Evolutionary conservation across 2,797 vertebrate genomes (phyloP).

Genomic region (Nothura maculosa): DNA sequence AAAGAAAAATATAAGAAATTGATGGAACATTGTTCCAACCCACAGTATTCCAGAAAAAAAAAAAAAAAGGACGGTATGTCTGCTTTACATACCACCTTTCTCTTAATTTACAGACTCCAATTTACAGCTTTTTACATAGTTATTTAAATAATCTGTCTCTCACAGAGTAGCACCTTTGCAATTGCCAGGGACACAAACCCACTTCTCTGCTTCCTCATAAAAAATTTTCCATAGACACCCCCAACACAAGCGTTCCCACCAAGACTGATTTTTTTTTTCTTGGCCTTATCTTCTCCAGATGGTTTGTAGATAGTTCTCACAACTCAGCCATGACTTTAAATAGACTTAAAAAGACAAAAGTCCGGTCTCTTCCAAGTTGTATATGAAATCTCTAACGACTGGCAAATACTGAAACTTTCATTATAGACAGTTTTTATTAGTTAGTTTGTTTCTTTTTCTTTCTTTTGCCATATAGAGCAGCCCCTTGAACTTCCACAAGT

Average conservation of each 20-base stretch:
- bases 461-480: too few relatives aligned
- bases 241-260: slow-evolving; percentile 61
- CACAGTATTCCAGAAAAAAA: not conserved
- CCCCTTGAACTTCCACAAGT: too few relatives aligned
- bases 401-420: not conserved
- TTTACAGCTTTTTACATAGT: slow-evolving; percentile 52
- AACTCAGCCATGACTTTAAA: slow-evolving; percentile 65
- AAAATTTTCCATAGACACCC: slow-evolving; percentile 75
- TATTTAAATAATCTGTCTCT: slow-evolving; percentile 76
- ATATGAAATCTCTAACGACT: slow-evolving; percentile 20
- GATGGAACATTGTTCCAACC: slow-evolving; percentile 5
- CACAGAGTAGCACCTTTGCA: slow-evolving; percentile 75
- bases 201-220: slow-evolving; percentile 72
- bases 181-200: slow-evolving; percentile 78
- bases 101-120: slow-evolving; percentile 59
- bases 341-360: slow-evolving; percentile 61
- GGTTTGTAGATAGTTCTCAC: slow-evolving; percentile 69
- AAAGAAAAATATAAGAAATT: not conserved
- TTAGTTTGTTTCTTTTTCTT: not conserved
- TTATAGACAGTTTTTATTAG: not conserved
- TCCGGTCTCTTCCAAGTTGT: slow-evolving; percentile 53
- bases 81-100: slow-evolving; percentile 53
- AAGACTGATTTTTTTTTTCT: slow-evolving; percentile 68
- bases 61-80: slow-evolving; percentile 2
- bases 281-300: slow-evolving; percentile 72